phyloP scores from a whole-genome alignment of 2,888 invertebrate genomes.

The Ophioninae sp. region DNA sequence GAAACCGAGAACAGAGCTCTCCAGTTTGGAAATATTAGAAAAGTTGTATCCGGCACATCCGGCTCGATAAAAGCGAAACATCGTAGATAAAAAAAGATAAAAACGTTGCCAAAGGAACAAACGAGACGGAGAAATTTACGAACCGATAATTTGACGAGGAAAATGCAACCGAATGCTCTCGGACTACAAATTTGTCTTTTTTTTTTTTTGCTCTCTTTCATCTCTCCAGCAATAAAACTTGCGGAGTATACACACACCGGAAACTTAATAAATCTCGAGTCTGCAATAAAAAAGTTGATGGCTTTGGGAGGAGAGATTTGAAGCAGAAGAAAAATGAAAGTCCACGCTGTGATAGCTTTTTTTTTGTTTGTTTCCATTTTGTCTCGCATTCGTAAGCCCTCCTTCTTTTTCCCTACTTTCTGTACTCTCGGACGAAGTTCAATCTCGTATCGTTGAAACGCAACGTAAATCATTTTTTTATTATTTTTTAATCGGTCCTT shows the following conservation, averaged over 20 bases:
- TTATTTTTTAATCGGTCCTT: too few relatives aligned
- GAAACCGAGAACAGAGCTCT: conserved; percentile 30
- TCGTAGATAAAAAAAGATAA: conserved; percentile 3
- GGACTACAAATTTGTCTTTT: conserved; percentile 14
- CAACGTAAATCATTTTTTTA: too few relatives aligned
- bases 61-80: conserved; percentile 36
- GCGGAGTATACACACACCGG: conserved; percentile 52
- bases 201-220: conserved; percentile 28
- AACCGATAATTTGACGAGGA: conserved; percentile 65
- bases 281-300: conserved; percentile 65
- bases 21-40: conserved; percentile 69
- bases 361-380: conserved; percentile 40
- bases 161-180: conserved; percentile 41
- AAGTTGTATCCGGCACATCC: conserved; percentile 65
- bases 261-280: conserved; percentile 65
- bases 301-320: conserved; percentile 18
- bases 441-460: conserved; percentile 28
- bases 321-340: not conserved
- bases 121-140: conserved; percentile 44
- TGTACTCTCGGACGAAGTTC: conserved; percentile 37
- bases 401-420: conserved; percentile 40
- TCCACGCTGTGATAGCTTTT: conserved; percentile 4
- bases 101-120: too few relatives aligned
- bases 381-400: conserved; percentile 19
- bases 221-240: conserved; percentile 62